phyloP scores from a whole-genome alignment of 2,797 vertebrate genomes.

The Discoglossus pictus region DNA sequence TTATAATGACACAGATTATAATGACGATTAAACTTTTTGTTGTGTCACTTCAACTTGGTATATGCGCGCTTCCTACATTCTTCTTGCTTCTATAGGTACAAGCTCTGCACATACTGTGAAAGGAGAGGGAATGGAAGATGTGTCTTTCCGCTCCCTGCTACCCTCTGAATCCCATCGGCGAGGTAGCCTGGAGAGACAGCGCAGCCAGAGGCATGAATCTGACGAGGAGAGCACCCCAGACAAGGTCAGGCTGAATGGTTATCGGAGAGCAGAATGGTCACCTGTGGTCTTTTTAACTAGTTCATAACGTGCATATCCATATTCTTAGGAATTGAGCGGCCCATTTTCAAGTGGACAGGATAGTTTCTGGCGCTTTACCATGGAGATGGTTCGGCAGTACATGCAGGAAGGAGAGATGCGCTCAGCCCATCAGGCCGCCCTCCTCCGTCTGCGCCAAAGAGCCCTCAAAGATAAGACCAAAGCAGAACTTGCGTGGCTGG shows the following conservation, averaged over 20 bases:
- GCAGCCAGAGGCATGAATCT: conserved; percentile 78
- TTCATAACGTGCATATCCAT: background rate
- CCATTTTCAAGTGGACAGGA: conserved; percentile 90
- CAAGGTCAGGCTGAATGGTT: conserved; percentile 59
- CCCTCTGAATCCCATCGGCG: conserved; percentile 94
- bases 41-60: too few species aligned
- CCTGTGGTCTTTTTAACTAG: too few species aligned
- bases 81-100: background rate
- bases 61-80: too few species aligned
- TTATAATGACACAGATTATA: too few species aligned
- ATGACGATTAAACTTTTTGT: too few species aligned
- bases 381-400: conserved; percentile 97
- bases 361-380: conserved; percentile 95
- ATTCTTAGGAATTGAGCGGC: conserved; percentile 77
- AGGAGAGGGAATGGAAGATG: conserved; percentile 93
- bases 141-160: conserved; percentile 90
- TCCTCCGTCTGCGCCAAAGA: conserved; percentile 90
- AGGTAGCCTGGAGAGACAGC: conserved; percentile 87
- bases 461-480: conserved; percentile 93
- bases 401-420: conserved; percentile 97
- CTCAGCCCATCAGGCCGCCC: conserved; percentile 91
- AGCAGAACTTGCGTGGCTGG: conserved; percentile 93
- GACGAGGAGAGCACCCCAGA: conserved; percentile 81
- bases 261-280: background rate
- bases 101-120: conserved; percentile 68